Evolutionary conservation across 2,888 invertebrate species (phyloP), one percentile per base, ranked within the genome.

Genomic region (Gymnoscelis rufifasciata): DNA sequence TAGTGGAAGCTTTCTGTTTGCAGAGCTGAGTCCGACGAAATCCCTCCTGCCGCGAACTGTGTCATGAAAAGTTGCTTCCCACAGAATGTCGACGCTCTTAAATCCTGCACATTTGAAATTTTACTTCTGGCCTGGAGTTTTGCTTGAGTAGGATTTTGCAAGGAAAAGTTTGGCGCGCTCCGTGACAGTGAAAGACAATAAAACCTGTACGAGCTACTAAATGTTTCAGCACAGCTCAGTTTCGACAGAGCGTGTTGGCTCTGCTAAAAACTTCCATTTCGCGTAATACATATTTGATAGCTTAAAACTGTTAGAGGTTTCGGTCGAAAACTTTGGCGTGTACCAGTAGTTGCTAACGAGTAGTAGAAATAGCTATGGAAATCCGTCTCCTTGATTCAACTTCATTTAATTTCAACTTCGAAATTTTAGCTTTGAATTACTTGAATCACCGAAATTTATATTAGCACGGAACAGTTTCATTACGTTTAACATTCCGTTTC

Each of bases 71-170:
- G 59, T 67, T 61, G 54, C 48, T 35, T 37, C 39, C 52, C 57
- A 52, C 58, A 57, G 54, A 47, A 57, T 63, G 69, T 62, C 61
- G 56, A 43, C 61, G 63, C 54, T 62, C 57, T 62, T 60, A 60
- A 66, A 71, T 66, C 60, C 65, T 44, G 56, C 52, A 64, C 63
- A 64, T 68, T 69, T 64, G 54, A 64, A 69, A 68, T 66, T 62
- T 68, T 62, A 67, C 66, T 67, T 68, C 59, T 59, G 47, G 35
- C 41, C 47, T n/a, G 7, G 29, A 44, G 66, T 66, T 68, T 58
- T 59, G 48, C 38, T 45, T 42, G 50, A 52, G 56, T 55, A 60
- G 62, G 59, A 56, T 56, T n/a, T 63, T 58, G 49, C 43, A 55
- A 56, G 47, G 43, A 43, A 61, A 71, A 65, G 64, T 71, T 68